These are phyloP conservation scores for Papilio demoleus DNA, from an alignment of 2,888 invertebrate species.

Conservation along the genomic window DNA sequence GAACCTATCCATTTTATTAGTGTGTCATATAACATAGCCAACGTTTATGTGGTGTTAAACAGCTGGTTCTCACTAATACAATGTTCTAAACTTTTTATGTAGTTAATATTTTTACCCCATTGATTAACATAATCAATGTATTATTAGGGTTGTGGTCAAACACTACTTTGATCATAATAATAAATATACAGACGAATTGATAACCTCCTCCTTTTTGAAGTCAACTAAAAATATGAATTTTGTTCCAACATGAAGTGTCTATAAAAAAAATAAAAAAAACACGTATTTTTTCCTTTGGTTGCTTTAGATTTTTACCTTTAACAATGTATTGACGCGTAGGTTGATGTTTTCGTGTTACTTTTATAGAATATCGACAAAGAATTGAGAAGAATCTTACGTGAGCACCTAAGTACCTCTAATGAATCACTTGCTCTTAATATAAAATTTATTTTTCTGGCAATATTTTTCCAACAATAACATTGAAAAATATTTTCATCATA, in stretches of 20 bases:
- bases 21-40: neutral
- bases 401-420: conserved; percentile 1
- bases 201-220: too few species aligned
- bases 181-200: too few species aligned
- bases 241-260: neutral
- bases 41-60: neutral
- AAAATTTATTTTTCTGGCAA: neutral
- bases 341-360: neutral
- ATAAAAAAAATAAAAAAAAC: neutral
- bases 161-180: neutral
- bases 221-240: neutral
- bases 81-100: neutral
- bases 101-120: neutral
- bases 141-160: neutral
- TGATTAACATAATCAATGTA: neutral
- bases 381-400: neutral
- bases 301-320: neutral
- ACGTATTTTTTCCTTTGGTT: too few species aligned
- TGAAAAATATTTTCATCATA: conserved; percentile 9
- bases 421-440: neutral
- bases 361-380: neutral
- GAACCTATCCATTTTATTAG: neutral
- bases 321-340: neutral
- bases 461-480: neutral
- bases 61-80: neutral